Percentiles rank a stretch among this genome's conserved stretches.
Evolutionary conservation across 92 coral and sea anemone species (phyloP).

Genomic region (Heliopora coerulea): DNA sequence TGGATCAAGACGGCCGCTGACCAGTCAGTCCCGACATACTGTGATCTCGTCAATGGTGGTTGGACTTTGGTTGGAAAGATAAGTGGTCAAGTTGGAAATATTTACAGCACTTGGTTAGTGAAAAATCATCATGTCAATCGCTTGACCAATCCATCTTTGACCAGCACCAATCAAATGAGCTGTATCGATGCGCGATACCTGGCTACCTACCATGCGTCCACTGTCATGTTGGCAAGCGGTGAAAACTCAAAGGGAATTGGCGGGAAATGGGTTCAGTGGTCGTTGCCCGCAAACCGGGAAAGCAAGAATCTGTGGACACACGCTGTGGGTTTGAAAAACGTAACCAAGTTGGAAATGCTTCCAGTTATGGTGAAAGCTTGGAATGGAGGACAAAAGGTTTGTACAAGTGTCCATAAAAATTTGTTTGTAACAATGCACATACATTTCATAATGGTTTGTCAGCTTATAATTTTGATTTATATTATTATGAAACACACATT

Average conservation of each 20-base stretch:
- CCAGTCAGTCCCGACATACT: constrained; percentile 53
- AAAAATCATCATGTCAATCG: constrained; percentile 47
- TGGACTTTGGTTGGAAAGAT: constrained; percentile 93
- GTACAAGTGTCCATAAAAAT: too few relatives aligned
- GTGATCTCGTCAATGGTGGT: constrained; percentile 80
- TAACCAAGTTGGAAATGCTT: constrained; percentile 42
- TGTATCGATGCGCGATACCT: constrained; percentile 73
- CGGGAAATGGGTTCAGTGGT: constrained; percentile 75
- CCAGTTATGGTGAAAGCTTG: constrained; percentile 61
- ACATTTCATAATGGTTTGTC: too few relatives aligned
- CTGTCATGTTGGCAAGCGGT: constrained; percentile 74
- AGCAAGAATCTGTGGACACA: constrained; percentile 65
- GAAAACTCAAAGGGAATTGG: constrained; percentile 68
- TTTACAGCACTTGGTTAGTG: constrained; percentile 67
- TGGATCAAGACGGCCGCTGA: constrained; percentile 67
- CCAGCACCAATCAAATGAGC: constrained; percentile 32
- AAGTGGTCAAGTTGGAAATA: constrained; percentile 66
- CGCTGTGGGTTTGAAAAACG: constrained; percentile 53
- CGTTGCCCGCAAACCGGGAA: constrained; percentile 62
- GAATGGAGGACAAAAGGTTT: constrained; percentile 67
- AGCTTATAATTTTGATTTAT: too few relatives aligned
- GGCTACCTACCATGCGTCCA: constrained; percentile 64
- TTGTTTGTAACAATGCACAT: too few relatives aligned
- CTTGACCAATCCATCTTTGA: constrained; percentile 46
- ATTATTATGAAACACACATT: too few relatives aligned